Base-by-base conservation (phyloP, 2,888 invertebrate genomes). In the Drosophila kanekoi region DNA sequence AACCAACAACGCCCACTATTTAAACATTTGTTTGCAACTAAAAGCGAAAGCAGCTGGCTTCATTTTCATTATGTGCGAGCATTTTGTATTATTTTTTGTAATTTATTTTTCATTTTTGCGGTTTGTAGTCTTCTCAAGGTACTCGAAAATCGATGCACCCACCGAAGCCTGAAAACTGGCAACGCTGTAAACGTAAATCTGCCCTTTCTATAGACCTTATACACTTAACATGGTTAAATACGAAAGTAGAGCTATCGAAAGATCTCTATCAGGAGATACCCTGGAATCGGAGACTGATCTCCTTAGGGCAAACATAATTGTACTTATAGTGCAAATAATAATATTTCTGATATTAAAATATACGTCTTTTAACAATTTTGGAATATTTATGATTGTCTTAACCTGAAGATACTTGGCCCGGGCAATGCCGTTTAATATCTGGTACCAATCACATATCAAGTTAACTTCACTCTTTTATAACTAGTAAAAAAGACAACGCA, bases 1-100 rank as follows among this genome's bases (percentile, higher is more conserved):
- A 23, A 16, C 40, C 40, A 81, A 75, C 63, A 60, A 87, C 87
- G 83, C 87, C 83, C 87, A 87, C 83, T 69, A 77, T 76, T 67
- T 51, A 66, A 74, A 72, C 72, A 84, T 83, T 81, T 74, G 84
- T 69, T 72, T 67, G 66, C 60, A 49, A 66, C 69, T 44, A 72
- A 82, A 82, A 87, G 81, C 79, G 85, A 87, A 82, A 82, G 82
- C 72, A 59, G 48, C 54, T 60, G 41, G 43, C 32, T 41, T 48
- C 18, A 52, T 66, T 54, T 56, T 41, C 37, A 66, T 57, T 41
- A 49, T 68, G 43, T 58, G 47, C 52, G 28, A 49, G 67, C 67
- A 58, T 60, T 69, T 65, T 63, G 52, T 59, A 45, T 71, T 52
- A 54, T 52, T 59, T 44, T 49, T 47, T 44, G 40, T 40, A 57